These are phyloP conservation scores for Gnathonemus echidnorhynchus DNA, from an alignment of 2,113 vertebrate species.

Conservation along the genomic window DNA sequence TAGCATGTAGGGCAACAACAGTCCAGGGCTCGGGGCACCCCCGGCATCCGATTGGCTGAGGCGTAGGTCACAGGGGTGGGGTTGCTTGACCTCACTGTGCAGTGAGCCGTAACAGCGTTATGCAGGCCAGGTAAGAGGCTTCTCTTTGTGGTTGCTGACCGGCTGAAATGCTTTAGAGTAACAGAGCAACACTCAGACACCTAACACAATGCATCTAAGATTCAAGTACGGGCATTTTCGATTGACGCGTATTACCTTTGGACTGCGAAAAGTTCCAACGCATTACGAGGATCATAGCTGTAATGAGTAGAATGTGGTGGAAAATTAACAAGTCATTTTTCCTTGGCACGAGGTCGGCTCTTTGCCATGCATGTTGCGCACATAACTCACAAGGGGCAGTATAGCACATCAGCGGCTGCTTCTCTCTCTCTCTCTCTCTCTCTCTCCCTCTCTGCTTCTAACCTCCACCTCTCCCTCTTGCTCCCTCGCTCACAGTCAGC, in stretches of 20 bases:
- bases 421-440: neutral
- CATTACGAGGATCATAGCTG: neutral
- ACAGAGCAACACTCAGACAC: neutral
- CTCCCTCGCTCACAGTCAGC: neutral
- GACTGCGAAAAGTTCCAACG: neutral
- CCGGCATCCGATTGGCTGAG: neutral
- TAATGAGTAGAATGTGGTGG: neutral
- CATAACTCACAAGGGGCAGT: neutral
- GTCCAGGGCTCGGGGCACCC: neutral
- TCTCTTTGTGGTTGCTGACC: neutral
- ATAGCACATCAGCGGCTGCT: neutral
- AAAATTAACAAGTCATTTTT: neutral
- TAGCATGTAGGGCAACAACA: conserved; percentile 47
- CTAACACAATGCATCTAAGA: neutral
- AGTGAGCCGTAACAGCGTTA: neutral
- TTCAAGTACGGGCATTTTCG: neutral
- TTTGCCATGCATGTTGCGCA: neutral
- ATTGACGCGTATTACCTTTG: neutral
- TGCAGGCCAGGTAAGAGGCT: neutral
- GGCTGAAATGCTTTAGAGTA: neutral
- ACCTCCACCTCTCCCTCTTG: neutral
- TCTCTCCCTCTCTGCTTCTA: neutral
- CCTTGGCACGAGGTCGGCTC: neutral
- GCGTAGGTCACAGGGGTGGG: neutral
- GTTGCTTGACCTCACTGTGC: neutral